phyloP scores from a whole-genome alignment of 2,113 vertebrate genomes.

The Gallinago paraguaiae region DNA sequence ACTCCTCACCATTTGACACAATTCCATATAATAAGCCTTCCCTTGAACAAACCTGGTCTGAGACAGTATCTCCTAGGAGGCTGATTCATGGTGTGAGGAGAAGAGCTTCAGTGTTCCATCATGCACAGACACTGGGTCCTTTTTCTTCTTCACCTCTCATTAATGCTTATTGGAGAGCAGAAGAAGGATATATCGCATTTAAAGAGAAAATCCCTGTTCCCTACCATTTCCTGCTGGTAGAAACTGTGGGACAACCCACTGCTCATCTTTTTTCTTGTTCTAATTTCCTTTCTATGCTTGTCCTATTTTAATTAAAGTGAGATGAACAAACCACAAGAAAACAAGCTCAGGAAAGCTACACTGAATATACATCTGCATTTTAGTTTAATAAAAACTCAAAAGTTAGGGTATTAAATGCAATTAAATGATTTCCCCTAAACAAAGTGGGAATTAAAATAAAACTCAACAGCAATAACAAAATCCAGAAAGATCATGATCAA shows the following conservation, averaged over 20 bases:
- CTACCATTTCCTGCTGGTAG: neutral
- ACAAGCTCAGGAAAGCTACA: neutral
- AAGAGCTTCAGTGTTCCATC: neutral
- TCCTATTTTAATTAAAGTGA: constrained; percentile 58
- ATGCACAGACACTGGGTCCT: neutral
- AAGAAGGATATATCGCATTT: neutral
- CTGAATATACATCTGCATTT: constrained; percentile 41
- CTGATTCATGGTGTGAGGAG: neutral
- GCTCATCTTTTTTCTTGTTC: neutral
- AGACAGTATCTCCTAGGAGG: neutral
- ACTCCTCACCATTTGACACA: constrained; percentile 48
- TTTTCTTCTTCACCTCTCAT: constrained; percentile 5
- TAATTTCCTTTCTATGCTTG: neutral
- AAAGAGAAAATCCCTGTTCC: neutral
- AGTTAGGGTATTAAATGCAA: constrained; percentile 56
- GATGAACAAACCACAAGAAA: constrained; percentile 21
- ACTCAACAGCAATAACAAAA: constrained; percentile 29
- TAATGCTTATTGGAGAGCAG: neutral
- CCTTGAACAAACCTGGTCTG: neutral
- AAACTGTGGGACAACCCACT: neutral
- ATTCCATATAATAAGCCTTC: constrained; percentile 32
- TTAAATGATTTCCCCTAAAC: constrained; percentile 36
- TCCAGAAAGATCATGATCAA: constrained; percentile 50
- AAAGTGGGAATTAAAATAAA: constrained; percentile 38
- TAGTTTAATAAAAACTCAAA: constrained; percentile 25